Percentiles rank a stretch among this genome's conserved stretches.
Evolutionary conservation across 2,113 vertebrate genomes (phyloP).

Genomic region (Forbesichthys papilliferus): DNA sequence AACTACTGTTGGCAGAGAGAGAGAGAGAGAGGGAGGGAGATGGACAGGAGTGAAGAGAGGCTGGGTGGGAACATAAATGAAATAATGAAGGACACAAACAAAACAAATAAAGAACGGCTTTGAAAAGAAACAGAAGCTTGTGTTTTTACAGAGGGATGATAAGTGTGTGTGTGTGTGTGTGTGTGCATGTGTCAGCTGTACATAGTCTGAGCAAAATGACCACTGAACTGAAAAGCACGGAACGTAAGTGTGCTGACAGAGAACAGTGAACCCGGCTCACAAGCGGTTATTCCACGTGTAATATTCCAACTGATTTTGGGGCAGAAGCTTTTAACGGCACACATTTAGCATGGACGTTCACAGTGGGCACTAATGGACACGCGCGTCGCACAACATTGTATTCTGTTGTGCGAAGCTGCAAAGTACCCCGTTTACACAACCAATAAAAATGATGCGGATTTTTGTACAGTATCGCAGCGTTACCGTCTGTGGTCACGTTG

Average conservation of each 20-base stretch:
- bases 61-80: neutral
- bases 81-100: neutral
- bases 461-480: neutral
- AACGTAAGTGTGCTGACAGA: neutral
- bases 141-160: neutral
- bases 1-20: conserved; percentile 23
- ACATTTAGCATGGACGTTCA: too few species aligned
- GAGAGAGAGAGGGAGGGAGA: neutral
- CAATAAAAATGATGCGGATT: conserved; percentile 17
- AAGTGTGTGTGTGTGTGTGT: neutral
- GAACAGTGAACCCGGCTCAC: neutral
- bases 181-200: neutral
- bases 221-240: too few species aligned
- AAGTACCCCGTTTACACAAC: conserved; percentile 5
- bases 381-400: neutral
- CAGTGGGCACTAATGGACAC: neutral
- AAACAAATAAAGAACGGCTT: neutral
- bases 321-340: too few species aligned
- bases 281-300: too few species aligned
- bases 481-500: conserved; percentile 1
- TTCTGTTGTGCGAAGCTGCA: neutral
- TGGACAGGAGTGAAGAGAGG: neutral
- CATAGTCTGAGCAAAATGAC: too few species aligned
- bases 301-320: too few species aligned
- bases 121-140: neutral